Base-by-base conservation (phyloP, 1,140 invertebrate genomes). In the Leptopilina boulardi region DNA sequence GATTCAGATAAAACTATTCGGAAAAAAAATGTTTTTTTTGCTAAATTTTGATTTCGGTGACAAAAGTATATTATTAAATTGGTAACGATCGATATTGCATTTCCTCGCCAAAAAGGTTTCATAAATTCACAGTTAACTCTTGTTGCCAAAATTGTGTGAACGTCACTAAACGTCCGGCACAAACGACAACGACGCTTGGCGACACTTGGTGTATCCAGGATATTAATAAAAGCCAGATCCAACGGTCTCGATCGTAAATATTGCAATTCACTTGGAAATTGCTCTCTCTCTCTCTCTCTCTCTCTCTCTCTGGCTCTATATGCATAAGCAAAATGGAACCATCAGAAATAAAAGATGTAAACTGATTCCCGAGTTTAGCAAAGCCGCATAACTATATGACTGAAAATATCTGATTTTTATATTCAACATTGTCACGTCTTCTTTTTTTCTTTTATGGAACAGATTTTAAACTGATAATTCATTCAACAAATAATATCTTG, bases 201-300 rank as follows among this genome's bases (percentile, higher is more conserved):
- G 47, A 51, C 47, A 51, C 47, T 51, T 51, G 47, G 47, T 18
- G n/a, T 51, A 51, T 66, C 23, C 26, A 66, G 56, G 56, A 66
- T 66, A 66, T 66, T 30, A 66, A 66, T 30, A 30, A 66, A 66
- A 66, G 56, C 23, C 56, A 66, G 23, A 66, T 66, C n/a, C 59
- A 66, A 66, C 59, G 23, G 59, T 30, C 59, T 66, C 15, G 26
- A 66, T 66, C 23, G 59, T 66, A 66, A 66, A 30, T 66, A 66
- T 66, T 66, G 26, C 59, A 30, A 30, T 66, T 13, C 26, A 66
- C 59, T 66, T 66, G 59, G 13, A 66, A 66, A 30, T 23, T 30
- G 23, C 56, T 26, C 23, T 23, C 59, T 19, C 18, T 15, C 47
- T 51, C 18, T 54, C n/a, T 19, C 6, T 54, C 19, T 0, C 51